Conservation (phyloP, 2,888 invertebrate genomes). For the Macrophya annulata region DNA sequence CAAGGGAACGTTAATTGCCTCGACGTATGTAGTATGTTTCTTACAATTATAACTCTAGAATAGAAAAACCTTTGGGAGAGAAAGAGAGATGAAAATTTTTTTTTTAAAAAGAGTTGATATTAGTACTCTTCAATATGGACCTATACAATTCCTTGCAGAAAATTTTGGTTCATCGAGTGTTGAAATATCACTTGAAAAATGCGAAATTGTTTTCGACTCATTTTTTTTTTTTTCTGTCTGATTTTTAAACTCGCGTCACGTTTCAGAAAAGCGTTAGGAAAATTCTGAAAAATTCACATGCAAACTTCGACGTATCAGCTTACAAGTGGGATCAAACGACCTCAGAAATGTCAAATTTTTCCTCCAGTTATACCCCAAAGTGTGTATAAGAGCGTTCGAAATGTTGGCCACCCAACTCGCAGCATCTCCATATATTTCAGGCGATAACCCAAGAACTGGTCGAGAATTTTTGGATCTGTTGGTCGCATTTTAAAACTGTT, state of each 20-base stretch:
- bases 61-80: background rate
- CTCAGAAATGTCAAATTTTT: background rate
- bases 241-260: background rate
- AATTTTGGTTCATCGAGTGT: background rate
- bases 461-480: background rate
- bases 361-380: background rate
- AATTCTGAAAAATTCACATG: background rate
- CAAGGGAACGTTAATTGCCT: slow-evolving; percentile 35
- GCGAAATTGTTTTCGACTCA: background rate
- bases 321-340: background rate
- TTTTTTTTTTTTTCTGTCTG: too few relatives aligned
- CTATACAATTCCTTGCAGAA: background rate
- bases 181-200: background rate
- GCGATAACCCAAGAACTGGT: too few relatives aligned
- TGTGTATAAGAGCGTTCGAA: background rate
- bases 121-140: background rate
- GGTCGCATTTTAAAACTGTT: background rate
- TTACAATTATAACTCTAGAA: slow-evolving; percentile 15
- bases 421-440: background rate
- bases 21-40: slow-evolving; percentile 10
- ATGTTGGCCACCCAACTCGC: background rate
- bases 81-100: background rate
- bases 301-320: background rate
- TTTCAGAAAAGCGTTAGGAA: background rate
- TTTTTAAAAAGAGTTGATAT: background rate